These are phyloP conservation scores for Osmerus mordax DNA, from an alignment of 2,113 vertebrate genomes.

Conservation along the genomic window DNA sequence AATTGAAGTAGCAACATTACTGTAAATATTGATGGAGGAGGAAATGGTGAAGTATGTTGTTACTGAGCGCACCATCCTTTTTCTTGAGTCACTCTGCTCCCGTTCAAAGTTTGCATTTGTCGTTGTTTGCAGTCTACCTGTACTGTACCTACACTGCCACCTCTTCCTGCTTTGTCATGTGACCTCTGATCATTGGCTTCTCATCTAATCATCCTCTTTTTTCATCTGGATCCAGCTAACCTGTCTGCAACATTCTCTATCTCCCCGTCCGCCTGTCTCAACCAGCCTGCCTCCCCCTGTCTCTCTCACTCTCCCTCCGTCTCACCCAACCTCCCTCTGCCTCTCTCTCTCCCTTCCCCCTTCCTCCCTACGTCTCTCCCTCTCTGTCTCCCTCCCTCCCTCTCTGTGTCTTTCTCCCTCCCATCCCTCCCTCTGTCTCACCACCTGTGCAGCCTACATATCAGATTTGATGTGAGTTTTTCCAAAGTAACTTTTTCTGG, in stretches of 20 bases:
- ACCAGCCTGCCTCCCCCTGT: not conserved
- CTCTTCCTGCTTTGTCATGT: no score
- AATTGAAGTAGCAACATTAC: no score
- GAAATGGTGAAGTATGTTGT: not conserved
- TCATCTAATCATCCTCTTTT: no score
- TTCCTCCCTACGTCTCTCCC: not conserved
- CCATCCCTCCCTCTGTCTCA: slow-evolving; percentile 40
- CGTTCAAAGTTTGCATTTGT: no score
- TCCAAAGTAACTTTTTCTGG: not conserved
- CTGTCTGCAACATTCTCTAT: no score
- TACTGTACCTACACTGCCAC: no score
- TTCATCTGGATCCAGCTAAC: no score
- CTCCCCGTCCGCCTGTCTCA: not conserved
- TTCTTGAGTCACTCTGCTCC: no score
- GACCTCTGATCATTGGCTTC: no score
- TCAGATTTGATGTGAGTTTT: slow-evolving; percentile 27
- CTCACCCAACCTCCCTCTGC: not conserved
- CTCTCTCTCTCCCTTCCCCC: not conserved
- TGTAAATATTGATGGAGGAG: no score
- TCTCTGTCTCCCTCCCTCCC: not conserved
- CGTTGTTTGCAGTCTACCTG: no score
- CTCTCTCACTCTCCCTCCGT: not conserved
- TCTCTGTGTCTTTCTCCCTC: not conserved
- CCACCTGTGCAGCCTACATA: slow-evolving; percentile 60
- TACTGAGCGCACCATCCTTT: not conserved